These are phyloP conservation scores for Helogale parvula DNA, from an alignment of 2,113 vertebrate genomes.

Conservation along the genomic window DNA sequence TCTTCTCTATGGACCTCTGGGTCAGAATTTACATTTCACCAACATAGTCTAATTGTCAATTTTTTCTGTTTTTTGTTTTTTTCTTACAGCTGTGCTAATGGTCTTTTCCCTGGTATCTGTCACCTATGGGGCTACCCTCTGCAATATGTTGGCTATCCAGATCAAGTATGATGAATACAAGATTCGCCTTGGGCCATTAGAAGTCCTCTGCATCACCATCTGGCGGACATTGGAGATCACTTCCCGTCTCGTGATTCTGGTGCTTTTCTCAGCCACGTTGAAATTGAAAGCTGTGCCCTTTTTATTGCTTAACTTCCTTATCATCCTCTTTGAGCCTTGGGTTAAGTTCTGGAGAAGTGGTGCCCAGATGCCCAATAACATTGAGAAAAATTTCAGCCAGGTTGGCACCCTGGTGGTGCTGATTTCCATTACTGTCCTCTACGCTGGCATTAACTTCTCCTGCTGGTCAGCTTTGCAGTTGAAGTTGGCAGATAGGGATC, in stretches of 20 bases:
- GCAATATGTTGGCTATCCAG: slow-evolving; percentile 96
- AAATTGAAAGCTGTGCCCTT: slow-evolving; percentile 92
- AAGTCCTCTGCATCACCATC: slow-evolving; percentile 93
- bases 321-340: slow-evolving; percentile 97
- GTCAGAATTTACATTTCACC: not conserved
- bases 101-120: slow-evolving; percentile 93
- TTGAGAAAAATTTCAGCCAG: slow-evolving; percentile 95
- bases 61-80: slow-evolving; percentile 21
- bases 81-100: slow-evolving; percentile 91
- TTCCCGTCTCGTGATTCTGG: slow-evolving; percentile 91
- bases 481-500: slow-evolving; percentile 91
- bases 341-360: slow-evolving; percentile 93
- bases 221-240: slow-evolving; percentile 97
- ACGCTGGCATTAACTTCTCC: slow-evolving; percentile 97
- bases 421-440: slow-evolving; percentile 93
- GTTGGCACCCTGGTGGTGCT: slow-evolving; percentile 93
- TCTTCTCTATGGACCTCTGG: slow-evolving; percentile 32
- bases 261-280: slow-evolving; percentile 95
- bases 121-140: slow-evolving; percentile 94
- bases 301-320: slow-evolving; percentile 89
- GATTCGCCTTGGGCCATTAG: slow-evolving; percentile 87
- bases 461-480: slow-evolving; percentile 98
- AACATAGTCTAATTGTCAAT: not conserved
- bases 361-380: slow-evolving; percentile 87
- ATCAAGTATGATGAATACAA: slow-evolving; percentile 98